Percentiles rank a stretch among this genome's conserved stretches.
Conservation (phyloP, 1,140 invertebrate species). For the Leptoteleia sp. region DNA sequence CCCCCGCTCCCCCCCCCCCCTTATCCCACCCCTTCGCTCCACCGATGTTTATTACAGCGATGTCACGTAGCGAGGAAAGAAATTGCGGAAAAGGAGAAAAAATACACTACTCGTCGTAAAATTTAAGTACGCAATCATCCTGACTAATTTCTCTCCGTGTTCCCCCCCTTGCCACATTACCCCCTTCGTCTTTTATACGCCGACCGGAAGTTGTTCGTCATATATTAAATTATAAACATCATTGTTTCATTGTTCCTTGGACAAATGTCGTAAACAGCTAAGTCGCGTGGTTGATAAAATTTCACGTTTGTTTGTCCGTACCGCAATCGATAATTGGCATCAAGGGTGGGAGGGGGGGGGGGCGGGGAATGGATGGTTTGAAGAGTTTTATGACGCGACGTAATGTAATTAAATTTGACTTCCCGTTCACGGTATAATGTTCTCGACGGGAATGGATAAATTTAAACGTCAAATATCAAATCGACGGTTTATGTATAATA, state of each 20-base stretch:
- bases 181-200: too few species aligned
- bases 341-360: too few species aligned
- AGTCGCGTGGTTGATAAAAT: too few species aligned
- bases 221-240: too few species aligned
- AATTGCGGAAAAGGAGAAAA: conserved; percentile 1
- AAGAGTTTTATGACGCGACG: conserved; percentile 18
- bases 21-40: too few species aligned
- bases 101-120: conserved; percentile 22
- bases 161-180: too few species aligned
- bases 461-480: conserved; percentile 46
- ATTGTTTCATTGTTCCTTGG: too few species aligned
- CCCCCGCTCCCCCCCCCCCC: conserved; percentile 1
- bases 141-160: conserved; percentile 21
- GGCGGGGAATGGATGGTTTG: too few species aligned
- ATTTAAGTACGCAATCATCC: conserved; percentile 26
- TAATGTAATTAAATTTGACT: conserved; percentile 38
- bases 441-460: conserved; percentile 24
- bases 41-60: conserved; percentile 58
- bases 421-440: conserved; percentile 9
- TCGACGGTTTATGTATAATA: conserved; percentile 38
- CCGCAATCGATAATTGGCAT: conserved; percentile 14
- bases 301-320: too few species aligned
- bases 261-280: too few species aligned
- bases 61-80: conserved; percentile 42
- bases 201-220: too few species aligned